A percentile compares a stretch with the other conserved stretches of the same genome.
Conservation (phyloP, 2,888 invertebrate genomes). For the Drosophila vallismaia region DNA sequence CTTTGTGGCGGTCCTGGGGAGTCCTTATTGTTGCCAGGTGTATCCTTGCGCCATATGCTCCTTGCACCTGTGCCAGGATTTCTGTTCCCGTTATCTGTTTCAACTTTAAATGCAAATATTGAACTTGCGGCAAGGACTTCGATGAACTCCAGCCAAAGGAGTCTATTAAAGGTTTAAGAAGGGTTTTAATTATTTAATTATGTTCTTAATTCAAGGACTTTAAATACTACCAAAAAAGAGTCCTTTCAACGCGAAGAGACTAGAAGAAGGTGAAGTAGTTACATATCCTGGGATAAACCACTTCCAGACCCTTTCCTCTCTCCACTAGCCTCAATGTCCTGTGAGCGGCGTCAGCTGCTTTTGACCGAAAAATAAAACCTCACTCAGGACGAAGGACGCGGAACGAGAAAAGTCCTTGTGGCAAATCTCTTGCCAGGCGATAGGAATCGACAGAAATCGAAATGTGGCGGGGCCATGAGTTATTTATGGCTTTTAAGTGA, state of each 20-base stretch:
- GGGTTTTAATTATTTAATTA: not conserved
- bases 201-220: not conserved
- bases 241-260: not conserved
- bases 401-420: not conserved
- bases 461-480: slow-evolving; percentile 69
- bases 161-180: slow-evolving; percentile 16
- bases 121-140: slow-evolving; percentile 15
- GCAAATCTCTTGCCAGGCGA: slow-evolving; percentile 48
- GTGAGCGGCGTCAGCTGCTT: slow-evolving; percentile 67
- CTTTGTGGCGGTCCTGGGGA: slow-evolving; percentile 26
- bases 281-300: not conserved
- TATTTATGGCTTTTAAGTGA: slow-evolving; percentile 76
- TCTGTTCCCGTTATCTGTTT: slow-evolving; percentile 1
- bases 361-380: slow-evolving; percentile 45
- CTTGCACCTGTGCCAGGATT: slow-evolving; percentile 30
- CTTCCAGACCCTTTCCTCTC: not conserved
- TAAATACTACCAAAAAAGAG: too few relatives aligned
- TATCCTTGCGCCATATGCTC: slow-evolving; percentile 24
- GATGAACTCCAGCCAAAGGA: slow-evolving; percentile 14
- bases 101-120: slow-evolving; percentile 36
- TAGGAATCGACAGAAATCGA: slow-evolving; percentile 75
- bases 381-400: not conserved
- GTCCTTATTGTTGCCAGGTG: slow-evolving; percentile 27
- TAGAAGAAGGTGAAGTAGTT: not conserved
- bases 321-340: not conserved